Percentiles rank a stretch among this genome's conserved stretches.
Evolutionary conservation across 2,888 invertebrate species (phyloP).

Genomic region (Sceliomorpha sp.): DNA sequence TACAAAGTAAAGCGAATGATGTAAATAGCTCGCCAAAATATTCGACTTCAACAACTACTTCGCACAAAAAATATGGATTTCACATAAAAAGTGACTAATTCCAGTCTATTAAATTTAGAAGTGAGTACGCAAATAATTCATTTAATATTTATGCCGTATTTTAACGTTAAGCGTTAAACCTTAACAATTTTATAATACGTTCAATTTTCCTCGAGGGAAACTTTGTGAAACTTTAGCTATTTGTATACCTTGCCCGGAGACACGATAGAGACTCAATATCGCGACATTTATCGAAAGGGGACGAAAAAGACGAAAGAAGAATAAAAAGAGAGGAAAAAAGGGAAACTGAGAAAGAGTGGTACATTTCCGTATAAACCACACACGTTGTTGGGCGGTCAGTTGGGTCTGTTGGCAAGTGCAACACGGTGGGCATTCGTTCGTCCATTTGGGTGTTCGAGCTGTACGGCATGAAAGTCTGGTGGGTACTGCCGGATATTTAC

Average conservation of each 20-base stretch:
- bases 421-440: conserved; percentile 8
- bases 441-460: conserved; percentile 6
- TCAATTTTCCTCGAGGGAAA: too few species aligned
- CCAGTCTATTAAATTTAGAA: too few species aligned
- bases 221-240: too few species aligned
- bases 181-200: too few species aligned
- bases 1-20: too few species aligned
- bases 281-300: background rate
- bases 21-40: too few species aligned
- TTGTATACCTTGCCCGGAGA: background rate
- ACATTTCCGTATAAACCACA: conserved; percentile 5
- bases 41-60: too few species aligned
- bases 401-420: conserved; percentile 1
- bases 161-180: too few species aligned
- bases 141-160: too few species aligned
- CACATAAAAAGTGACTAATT: too few species aligned
- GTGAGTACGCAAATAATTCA: too few species aligned
- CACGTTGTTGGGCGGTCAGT: conserved; percentile 15
- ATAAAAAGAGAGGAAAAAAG: conserved; percentile 4
- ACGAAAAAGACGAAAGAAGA: background rate
- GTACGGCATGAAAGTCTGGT: background rate
- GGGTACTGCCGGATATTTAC: conserved; percentile 16
- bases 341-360: conserved; percentile 6
- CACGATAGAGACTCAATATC: background rate
- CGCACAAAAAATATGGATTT: too few species aligned